A percentile compares a stretch with the other conserved stretches of the same genome.
Conservation (phyloP, 64 coral and sea anemone species). For the Platygyra sinensis region DNA sequence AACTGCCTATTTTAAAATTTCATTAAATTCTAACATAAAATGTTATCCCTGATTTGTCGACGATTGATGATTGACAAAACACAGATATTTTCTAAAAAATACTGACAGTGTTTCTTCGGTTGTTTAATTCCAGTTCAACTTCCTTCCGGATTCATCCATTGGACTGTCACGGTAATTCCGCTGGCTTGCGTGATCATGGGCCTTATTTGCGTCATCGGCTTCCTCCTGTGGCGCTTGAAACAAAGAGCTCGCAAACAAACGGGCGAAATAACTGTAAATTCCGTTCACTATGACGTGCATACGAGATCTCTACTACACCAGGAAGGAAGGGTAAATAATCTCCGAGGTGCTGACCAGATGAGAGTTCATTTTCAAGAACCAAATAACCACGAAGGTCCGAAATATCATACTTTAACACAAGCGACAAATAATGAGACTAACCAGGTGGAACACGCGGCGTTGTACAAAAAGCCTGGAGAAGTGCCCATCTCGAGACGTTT, state of each 20-base stretch:
- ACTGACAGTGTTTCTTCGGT: not conserved
- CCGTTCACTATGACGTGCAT: not conserved
- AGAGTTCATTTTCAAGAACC: conserved; percentile 13
- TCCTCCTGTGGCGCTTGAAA: conserved; percentile 46
- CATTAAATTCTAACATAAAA: too few relatives aligned
- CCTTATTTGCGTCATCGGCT: conserved; percentile 13
- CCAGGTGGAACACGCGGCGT: not conserved
- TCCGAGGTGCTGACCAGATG: not conserved
- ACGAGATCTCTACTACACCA: not conserved
- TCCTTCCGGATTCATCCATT: conserved; percentile 33
- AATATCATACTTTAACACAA: not conserved
- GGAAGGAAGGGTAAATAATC: not conserved
- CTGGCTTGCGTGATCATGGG: not conserved
- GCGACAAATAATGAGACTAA: not conserved
- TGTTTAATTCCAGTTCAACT: not conserved
- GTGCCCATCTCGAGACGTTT: not conserved
- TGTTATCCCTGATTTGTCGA: too few relatives aligned
- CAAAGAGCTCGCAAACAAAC: not conserved
- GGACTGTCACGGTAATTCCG: conserved; percentile 28
- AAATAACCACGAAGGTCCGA: not conserved
- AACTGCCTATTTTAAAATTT: too few relatives aligned
- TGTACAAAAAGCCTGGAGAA: not conserved
- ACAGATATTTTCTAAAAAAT: not conserved
- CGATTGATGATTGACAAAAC: not conserved
- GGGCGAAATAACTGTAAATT: not conserved